A percentile compares a stretch with the other conserved stretches of the same genome.
These are phyloP conservation scores for Tragelaphus strepsiceros DNA, from an alignment of 2,113 vertebrate species.

Conservation along the genomic window DNA sequence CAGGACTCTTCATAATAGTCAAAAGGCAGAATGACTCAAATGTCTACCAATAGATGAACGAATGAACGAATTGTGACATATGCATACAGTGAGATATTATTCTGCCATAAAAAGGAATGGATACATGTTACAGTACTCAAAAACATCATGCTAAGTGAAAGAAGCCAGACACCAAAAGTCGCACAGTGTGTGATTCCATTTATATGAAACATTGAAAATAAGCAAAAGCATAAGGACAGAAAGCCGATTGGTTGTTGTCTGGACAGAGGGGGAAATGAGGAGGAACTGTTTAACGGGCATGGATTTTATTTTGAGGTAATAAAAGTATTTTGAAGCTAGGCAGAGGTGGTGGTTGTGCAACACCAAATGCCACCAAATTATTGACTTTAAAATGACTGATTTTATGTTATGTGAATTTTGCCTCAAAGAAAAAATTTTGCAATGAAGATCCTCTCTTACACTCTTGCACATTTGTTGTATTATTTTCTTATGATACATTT, in stretches of 20 bases:
- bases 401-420: not conserved
- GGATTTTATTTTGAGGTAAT: conserved; percentile 31
- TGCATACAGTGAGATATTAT: not conserved
- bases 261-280: not conserved
- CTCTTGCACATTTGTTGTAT: not conserved
- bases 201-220: conserved; percentile 1
- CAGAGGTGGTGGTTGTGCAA: not conserved
- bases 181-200: not conserved
- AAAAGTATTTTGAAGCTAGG: conserved; percentile 1
- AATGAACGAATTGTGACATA: not conserved
- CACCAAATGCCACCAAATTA: not conserved
- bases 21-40: not conserved
- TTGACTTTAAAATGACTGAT: not conserved
- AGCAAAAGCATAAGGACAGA: not conserved
- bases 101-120: not conserved
- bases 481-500: not conserved
- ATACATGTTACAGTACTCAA: not conserved
- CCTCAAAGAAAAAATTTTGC: not conserved
- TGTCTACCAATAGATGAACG: not conserved
- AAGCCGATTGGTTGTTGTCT: not conserved
- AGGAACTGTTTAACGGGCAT: not conserved
- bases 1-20: not conserved
- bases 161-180: not conserved
- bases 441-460: not conserved
- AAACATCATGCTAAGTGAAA: not conserved